Evolutionary conservation across 2,113 vertebrate species (phyloP), one percentile per base, ranked within the genome.

Genomic region (Mormyrus iriodes): DNA sequence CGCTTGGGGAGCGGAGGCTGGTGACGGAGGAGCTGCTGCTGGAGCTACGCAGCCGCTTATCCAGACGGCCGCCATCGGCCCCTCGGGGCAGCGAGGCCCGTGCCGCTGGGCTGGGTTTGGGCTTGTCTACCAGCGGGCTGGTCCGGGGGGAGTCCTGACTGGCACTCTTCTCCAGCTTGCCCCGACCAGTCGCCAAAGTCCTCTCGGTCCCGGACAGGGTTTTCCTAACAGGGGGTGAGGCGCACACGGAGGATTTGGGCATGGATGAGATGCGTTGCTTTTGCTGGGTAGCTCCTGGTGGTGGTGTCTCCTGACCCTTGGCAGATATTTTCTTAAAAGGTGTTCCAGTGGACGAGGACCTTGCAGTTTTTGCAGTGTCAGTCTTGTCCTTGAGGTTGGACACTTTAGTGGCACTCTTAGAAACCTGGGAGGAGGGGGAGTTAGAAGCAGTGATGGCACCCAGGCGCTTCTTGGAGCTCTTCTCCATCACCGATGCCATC

Each of bases 1-100:
- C 89, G 0, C 95, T 96, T 1, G 98, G 97, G 0, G 98, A 98
- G 1, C 97, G 97, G 90, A 99, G 95, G 93, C 95, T 99, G 17
- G 98, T 97, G 95, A 98, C 96, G 1, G 98, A 99, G 19, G 97
- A 98, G 88, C 95, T 97, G 91, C 96, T 97, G 93, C 95, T 97
- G 73, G 95, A 96, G 87, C 98, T 99, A 89, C 97, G 94, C 6
- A 98, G 82, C 3, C 82, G 39, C 82, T 46, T 84, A 17, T 84
- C 94, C 0, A 96, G 95, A 88, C 90, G 96, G 91, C 94, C 93
- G 2, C 92, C 90, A 0, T 97, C 94, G 35, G 95, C 0, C 15
- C 93, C 88, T 94, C 92, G 95, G 0, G 96, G 91, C 90, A 95
- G 95, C 35, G 96, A 94, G 65, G 95, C 94, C 35, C 97, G 93